phyloP scores from a whole-genome alignment of 2,797 vertebrate species.

The Taenioides sp. region DNA sequence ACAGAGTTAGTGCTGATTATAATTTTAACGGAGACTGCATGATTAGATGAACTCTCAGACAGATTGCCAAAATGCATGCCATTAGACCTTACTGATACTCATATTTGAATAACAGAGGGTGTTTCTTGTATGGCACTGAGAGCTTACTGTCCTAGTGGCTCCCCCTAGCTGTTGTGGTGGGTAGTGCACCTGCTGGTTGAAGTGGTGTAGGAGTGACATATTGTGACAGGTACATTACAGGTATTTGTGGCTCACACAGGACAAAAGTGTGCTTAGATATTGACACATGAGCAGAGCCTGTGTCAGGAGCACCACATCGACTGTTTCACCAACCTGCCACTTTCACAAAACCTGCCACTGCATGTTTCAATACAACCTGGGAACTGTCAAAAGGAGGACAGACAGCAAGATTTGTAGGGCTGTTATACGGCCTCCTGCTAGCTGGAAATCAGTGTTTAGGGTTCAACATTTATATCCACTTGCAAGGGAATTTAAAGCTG shows the following conservation, averaged over 20 bases:
- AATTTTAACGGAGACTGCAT: no score
- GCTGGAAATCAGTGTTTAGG: background rate
- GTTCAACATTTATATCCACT: background rate
- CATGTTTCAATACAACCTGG: background rate
- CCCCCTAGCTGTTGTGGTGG: slow-evolving; percentile 6
- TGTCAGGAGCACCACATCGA: background rate
- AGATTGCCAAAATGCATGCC: no score
- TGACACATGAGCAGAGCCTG: slow-evolving; percentile 7
- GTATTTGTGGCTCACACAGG: slow-evolving; percentile 5
- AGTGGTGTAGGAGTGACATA: slow-evolving; percentile 12
- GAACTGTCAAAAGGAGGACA: slow-evolving; percentile 2
- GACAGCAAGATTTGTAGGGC: background rate
- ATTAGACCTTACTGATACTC: no score
- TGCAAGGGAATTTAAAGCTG: background rate
- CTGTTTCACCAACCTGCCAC: slow-evolving; percentile 1
- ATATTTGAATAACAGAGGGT: no score
- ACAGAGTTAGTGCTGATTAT: background rate
- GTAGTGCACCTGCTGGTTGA: slow-evolving; percentile 7
- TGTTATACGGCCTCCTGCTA: background rate
- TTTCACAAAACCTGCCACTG: background rate
- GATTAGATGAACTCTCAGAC: no score
- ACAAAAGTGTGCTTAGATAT: slow-evolving; percentile 2
- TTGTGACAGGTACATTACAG: slow-evolving; percentile 17
- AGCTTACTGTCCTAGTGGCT: background rate
- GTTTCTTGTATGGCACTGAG: no score